These are phyloP conservation scores for Steinernema khuongi DNA, from an alignment of 1,140 invertebrate species.

Conservation along the genomic window DNA sequence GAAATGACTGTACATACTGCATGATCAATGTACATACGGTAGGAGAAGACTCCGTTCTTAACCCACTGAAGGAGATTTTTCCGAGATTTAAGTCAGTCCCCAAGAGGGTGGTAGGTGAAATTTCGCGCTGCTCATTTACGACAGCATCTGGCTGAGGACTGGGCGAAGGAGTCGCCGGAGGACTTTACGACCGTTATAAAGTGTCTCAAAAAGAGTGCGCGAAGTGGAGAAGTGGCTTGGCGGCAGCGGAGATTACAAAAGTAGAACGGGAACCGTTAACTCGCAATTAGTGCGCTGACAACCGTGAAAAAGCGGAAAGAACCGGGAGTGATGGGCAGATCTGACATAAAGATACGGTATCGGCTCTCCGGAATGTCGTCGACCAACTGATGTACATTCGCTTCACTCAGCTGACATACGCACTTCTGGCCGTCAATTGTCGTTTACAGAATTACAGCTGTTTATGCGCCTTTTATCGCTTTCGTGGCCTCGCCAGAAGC, in stretches of 20 bases:
- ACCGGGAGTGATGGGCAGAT: not conserved
- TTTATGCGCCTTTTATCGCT: slow-evolving; percentile 12
- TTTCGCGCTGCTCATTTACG: not conserved
- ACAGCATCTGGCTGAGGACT: not conserved
- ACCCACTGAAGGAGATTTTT: too few relatives aligned
- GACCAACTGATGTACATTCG: not conserved
- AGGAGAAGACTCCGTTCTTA: too few relatives aligned
- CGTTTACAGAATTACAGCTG: slow-evolving; percentile 5
- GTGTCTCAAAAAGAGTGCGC: slow-evolving; percentile 16
- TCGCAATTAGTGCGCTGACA: slow-evolving; percentile 9
- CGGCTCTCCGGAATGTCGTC: not conserved
- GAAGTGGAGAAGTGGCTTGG: too few relatives aligned
- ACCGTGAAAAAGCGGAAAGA: not conserved
- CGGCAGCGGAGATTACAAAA: slow-evolving; percentile 1
- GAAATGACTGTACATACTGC: too few relatives aligned
- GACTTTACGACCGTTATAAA: not conserved
- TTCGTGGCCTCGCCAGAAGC: slow-evolving; percentile 3
- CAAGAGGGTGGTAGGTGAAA: too few relatives aligned
- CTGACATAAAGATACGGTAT: not conserved
- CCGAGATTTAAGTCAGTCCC: too few relatives aligned
- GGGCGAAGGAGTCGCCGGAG: not conserved
- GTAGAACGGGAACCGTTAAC: slow-evolving; percentile 8
- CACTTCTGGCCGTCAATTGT: not conserved
- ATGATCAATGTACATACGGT: too few relatives aligned
- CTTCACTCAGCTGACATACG: not conserved